A percentile compares a stretch with the other conserved stretches of the same genome.
Conservation (phyloP, 2,888 invertebrate genomes). For the Mythimna loreyi region DNA sequence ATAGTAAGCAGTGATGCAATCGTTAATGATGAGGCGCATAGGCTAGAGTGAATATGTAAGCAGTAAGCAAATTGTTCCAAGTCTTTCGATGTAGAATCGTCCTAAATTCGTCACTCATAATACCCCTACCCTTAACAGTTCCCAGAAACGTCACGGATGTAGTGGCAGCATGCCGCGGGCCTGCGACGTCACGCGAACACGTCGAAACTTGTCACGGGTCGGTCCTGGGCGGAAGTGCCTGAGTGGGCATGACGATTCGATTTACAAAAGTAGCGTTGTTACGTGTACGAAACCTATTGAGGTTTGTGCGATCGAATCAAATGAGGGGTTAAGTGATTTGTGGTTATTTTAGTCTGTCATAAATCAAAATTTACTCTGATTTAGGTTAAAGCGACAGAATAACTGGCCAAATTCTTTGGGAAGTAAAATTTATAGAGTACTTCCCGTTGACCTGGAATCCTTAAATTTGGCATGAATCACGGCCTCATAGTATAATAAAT, state of each 20-base stretch:
- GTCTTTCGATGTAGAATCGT: too few relatives aligned
- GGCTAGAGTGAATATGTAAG: too few relatives aligned
- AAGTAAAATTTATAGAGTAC: too few relatives aligned
- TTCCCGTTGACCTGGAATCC: too few relatives aligned
- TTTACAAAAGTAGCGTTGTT: slow-evolving; percentile 5
- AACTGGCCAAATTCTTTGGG: too few relatives aligned
- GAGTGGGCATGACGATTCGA: slow-evolving; percentile 27
- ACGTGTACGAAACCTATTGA: not conserved
- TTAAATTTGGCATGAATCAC: too few relatives aligned
- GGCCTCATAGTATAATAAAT: too few relatives aligned
- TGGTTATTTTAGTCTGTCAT: not conserved
- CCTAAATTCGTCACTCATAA: slow-evolving; percentile 17
- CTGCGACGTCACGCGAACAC: slow-evolving; percentile 64
- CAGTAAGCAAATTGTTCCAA: too few relatives aligned
- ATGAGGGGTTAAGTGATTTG: not conserved
- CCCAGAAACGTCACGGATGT: slow-evolving; percentile 53
- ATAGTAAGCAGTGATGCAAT: too few relatives aligned
- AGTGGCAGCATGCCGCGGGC: slow-evolving; percentile 35
- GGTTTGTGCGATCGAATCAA: not conserved
- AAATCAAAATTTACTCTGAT: not conserved
- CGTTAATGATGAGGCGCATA: too few relatives aligned
- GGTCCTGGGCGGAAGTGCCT: slow-evolving; percentile 48
- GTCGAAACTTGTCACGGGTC: slow-evolving; percentile 66
- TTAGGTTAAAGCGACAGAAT: too few relatives aligned
- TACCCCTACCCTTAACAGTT: slow-evolving; percentile 3